Base-by-base conservation (phyloP, 1,140 invertebrate genomes). In the Drosophila ogumai region DNA sequence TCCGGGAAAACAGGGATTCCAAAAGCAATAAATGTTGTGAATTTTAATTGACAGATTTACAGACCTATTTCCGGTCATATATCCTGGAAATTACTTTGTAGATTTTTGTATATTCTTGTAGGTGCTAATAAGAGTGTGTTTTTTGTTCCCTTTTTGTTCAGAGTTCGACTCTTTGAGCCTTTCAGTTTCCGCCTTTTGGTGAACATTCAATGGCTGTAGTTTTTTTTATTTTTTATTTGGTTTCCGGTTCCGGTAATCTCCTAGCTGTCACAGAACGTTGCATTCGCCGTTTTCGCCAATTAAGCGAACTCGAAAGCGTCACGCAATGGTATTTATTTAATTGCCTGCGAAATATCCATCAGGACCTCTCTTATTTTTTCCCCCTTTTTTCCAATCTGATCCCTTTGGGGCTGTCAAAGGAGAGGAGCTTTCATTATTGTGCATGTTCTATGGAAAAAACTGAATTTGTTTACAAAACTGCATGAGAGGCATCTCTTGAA, bases 261-360 rank as follows among this genome's bases (percentile, higher is more conserved):
- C 8, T 6, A 9, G 13, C 31, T 38, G 52, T 36, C 52, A 55
- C 8, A 36, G 15, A 36, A 15, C 12, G 1, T 54, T 54, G 7
- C 32, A 54, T 38, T 22, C 17, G 9, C 41, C 8, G 19, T 43
- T 43, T 22, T 22, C 41, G 52, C 13, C 34, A 55, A 55, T 55
- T 38, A 25, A 15, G 34, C 34, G 13, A 22, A 22, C 6, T 13
- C 44, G 12, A 25, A 28, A 31, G 25, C 25, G 3, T 36, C 32
- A 15, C 19, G 19, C 34, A 22, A 15, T 6, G 19, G 19, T 10
- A 22, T 36, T 55, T 22, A 38, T 55, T 38, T 55, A 55, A 55
- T 55, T 36, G 32, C 52, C 34, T 25, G 52, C 19, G 8, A 55
- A 55, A 55, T 22, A 55, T 55, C 52, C 50, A 8, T 22, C 31